phyloP scores from a whole-genome alignment of 1,140 invertebrate species.

The Metopolophium dirhodum region DNA sequence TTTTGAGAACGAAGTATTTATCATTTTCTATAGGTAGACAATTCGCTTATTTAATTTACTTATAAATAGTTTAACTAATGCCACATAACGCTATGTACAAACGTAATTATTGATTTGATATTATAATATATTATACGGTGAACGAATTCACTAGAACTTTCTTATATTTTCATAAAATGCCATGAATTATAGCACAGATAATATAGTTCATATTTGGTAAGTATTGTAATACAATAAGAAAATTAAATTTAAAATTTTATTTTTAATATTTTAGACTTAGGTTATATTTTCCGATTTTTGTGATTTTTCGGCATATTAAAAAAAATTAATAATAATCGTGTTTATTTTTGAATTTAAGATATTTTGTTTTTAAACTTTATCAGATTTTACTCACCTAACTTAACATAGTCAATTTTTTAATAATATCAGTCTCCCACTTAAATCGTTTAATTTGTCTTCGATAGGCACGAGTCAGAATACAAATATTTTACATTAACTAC shows the following conservation, averaged over 20 bases:
- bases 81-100: not conserved
- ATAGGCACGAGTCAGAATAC: not conserved
- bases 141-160: not conserved
- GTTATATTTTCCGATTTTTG: not conserved
- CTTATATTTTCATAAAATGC: not conserved
- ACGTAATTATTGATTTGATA: not conserved
- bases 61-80: not conserved
- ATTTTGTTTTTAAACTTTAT: not conserved
- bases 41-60: too few relatives aligned
- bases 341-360: too few relatives aligned
- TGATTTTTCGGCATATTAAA: not conserved
- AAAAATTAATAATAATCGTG: not conserved
- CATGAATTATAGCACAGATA: not conserved
- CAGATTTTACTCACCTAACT: not conserved
- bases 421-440: not conserved
- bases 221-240: not conserved
- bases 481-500: not conserved
- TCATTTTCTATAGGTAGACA: not conserved
- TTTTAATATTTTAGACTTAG: not conserved
- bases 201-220: not conserved
- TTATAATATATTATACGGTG: not conserved
- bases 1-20: not conserved
- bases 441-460: not conserved
- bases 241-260: not conserved
- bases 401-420: not conserved